Conservation (phyloP, 2,797 vertebrate species). For the Semotilus atromaculatus region DNA sequence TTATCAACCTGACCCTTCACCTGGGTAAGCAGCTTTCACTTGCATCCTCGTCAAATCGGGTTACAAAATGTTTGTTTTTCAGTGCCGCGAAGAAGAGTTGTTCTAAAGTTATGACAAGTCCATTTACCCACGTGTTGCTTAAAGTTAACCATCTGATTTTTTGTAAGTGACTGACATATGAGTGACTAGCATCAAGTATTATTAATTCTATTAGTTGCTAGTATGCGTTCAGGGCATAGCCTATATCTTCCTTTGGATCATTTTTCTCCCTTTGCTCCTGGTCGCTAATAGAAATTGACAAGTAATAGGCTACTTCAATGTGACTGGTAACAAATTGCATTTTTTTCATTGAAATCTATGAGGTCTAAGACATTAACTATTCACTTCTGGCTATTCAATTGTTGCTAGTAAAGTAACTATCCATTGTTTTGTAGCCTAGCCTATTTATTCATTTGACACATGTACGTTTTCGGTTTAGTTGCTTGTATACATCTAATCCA, state of each 20-base stretch:
- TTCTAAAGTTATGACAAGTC: not conserved
- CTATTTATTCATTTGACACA: too few species aligned
- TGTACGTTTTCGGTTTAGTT: too few species aligned
- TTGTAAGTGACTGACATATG: too few species aligned
- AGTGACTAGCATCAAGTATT: too few species aligned
- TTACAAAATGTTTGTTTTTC: not conserved
- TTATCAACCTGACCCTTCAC: constrained; percentile 96
- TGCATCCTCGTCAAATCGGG: not conserved
- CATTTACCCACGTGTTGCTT: not conserved
- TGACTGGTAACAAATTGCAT: not conserved
- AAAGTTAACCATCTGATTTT: not conserved
- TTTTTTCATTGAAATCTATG: not conserved
- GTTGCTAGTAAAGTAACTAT: not conserved
- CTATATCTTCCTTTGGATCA: not conserved
- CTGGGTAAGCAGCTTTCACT: constrained; percentile 83
- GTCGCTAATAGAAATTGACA: not conserved
- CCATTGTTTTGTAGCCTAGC: too few species aligned
- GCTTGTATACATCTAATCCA: not conserved
- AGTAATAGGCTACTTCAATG: not conserved
- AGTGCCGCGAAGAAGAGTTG: not conserved
- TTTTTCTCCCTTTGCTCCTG: not conserved
- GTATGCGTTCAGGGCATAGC: not conserved
- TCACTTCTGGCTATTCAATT: too few species aligned
- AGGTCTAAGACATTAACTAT: not conserved
- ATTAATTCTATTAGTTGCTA: too few species aligned